A percentile compares a stretch with the other conserved stretches of the same genome.
Conservation (phyloP, 1,140 invertebrate species). For the Aphelenchoides avenae region DNA sequence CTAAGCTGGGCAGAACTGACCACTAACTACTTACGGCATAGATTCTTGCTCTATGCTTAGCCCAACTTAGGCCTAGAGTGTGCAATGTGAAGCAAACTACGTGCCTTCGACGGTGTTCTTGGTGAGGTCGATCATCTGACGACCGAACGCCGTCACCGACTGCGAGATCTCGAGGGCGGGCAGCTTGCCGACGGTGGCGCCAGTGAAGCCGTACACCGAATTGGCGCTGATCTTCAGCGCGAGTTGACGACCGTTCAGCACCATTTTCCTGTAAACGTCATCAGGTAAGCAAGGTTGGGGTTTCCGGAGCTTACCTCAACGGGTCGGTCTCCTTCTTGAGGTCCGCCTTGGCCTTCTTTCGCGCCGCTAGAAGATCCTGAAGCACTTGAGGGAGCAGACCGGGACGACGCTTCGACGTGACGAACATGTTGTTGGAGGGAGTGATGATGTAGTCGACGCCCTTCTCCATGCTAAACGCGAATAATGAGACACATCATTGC, state of each 20-base stretch:
- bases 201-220: slow-evolving; percentile 99
- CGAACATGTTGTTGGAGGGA: slow-evolving; percentile 85
- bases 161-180: slow-evolving; percentile 97
- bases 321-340: slow-evolving; percentile 56
- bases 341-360: slow-evolving; percentile 70
- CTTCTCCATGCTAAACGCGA: slow-evolving; percentile 63
- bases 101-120: slow-evolving; percentile 87
- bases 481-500: too few species aligned
- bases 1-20: too few species aligned
- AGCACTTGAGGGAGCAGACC: slow-evolving; percentile 93
- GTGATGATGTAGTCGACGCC: slow-evolving; percentile 78
- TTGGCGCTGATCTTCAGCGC: slow-evolving; percentile 98
- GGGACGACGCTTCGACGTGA: slow-evolving; percentile 74
- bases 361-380: slow-evolving; percentile 80
- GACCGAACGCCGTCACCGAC: slow-evolving; percentile 95
- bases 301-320: slow-evolving; percentile 35
- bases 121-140: slow-evolving; percentile 95
- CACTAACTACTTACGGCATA: too few species aligned
- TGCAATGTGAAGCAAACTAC: too few species aligned
- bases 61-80: too few species aligned
- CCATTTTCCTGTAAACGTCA: slow-evolving; percentile 49
- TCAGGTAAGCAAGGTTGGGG: not conserved
- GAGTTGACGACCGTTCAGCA: slow-evolving; percentile 70
- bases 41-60: too few species aligned
- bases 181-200: slow-evolving; percentile 94